These are phyloP conservation scores for Drosophila fungiperda DNA, from an alignment of 2,888 invertebrate genomes.

Conservation along the genomic window DNA sequence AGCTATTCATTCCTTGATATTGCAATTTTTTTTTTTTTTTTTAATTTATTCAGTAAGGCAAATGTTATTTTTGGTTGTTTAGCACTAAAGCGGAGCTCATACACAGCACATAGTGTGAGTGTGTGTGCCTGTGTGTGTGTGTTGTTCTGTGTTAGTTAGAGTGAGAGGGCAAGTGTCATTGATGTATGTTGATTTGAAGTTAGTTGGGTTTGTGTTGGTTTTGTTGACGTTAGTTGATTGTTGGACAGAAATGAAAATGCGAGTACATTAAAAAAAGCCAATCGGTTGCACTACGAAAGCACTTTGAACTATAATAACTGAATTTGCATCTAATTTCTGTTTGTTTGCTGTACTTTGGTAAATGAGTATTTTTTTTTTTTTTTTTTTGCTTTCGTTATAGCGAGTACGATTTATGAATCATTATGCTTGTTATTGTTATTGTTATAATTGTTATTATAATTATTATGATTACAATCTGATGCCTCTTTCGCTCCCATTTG, in stretches of 20 bases:
- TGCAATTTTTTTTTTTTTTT: neutral
- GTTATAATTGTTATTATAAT: slow-evolving; percentile 49
- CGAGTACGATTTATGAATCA: slow-evolving; percentile 42
- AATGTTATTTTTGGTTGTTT: too few relatives aligned
- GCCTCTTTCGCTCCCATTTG: slow-evolving; percentile 84
- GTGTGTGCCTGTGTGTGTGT: neutral
- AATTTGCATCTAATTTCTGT: slow-evolving; percentile 2
- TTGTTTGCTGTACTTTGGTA: slow-evolving; percentile 9
- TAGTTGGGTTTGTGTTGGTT: slow-evolving; percentile 20
- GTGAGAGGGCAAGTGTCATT: neutral
- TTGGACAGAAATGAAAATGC: slow-evolving; percentile 38
- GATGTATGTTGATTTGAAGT: slow-evolving; percentile 3
- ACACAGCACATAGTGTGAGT: neutral
- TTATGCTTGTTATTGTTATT: slow-evolving; percentile 42
- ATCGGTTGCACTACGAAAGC: slow-evolving; percentile 74
- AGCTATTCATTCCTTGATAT: slow-evolving; percentile 11
- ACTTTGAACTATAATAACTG: slow-evolving; percentile 35
- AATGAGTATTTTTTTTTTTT: slow-evolving; percentile 17
- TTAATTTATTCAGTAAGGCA: too few relatives aligned
- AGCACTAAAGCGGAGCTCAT: slow-evolving; percentile 8
- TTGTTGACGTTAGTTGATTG: slow-evolving; percentile 44
- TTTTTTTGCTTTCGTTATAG: slow-evolving; percentile 23
- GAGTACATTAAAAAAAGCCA: slow-evolving; percentile 59
- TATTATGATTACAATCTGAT: slow-evolving; percentile 82
- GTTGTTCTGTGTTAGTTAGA: neutral